Base-by-base conservation (phyloP, 2,888 invertebrate genomes). In the Scotopteryx bipunctaria region DNA sequence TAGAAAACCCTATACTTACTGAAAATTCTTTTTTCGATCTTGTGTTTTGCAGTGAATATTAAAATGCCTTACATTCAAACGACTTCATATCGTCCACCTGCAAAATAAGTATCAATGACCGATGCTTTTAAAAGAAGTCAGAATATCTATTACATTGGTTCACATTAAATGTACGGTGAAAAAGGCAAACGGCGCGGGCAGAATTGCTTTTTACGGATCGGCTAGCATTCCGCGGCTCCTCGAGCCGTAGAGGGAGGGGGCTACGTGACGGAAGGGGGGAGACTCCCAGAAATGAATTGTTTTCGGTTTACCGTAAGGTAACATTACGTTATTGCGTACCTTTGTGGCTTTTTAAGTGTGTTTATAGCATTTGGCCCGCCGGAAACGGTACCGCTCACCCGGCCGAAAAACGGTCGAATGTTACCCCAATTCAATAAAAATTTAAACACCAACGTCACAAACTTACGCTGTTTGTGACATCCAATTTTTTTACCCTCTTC, bases 121-220 rank as follows among this genome's bases (percentile, higher is more conserved):
- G 51, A 60, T 59, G 46, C 37, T 61, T 65, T 58, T 61, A 65
- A 62, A 61, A 61, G 61, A 67, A 54, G 57, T 55, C 67, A 70
- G 73, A 74, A 75, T 79, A 80, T 79, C 77, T 81, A 81, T 80
- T 66, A 76, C 78, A 78, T 78, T 73, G 76, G 75, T 81, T 78
- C 73, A 75, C 74, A 85, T 83, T 83, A 78, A 86, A 86, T 83
- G 83, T 86, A 84, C 81, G 77, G 80, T 81, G 81, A 82, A 84
- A 81, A 81, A 81, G 78, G 78, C 78, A 81, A 86, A 86, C 83
- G 81, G 78, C 61, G 79, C 81, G 84, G 72, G 79, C 81, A 81
- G 83, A 86, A 87, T 86, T 83, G 84, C 83, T 83, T 85, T 86
- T 87, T 83, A 86, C 85, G 86, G 84, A 84, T 86, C 85, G 80